These are phyloP conservation scores for Momotus momota DNA, from an alignment of 2,797 vertebrate genomes.

Conservation along the genomic window DNA sequence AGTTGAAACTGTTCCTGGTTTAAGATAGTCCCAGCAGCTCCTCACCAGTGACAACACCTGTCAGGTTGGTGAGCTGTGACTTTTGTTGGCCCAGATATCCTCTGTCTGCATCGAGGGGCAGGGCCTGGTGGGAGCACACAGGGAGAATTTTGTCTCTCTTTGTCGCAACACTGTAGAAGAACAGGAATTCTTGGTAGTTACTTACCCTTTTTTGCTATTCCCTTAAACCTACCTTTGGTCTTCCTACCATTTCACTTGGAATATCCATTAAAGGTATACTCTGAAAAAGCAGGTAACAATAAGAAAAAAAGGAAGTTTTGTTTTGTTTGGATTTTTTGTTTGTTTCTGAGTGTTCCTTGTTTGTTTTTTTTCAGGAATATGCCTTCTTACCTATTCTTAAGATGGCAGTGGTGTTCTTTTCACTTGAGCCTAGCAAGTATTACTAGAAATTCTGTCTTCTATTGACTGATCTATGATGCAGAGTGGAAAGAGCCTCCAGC, in stretches of 20 bases:
- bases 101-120: not conserved
- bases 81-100: not conserved
- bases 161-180: not conserved
- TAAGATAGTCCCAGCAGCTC: not conserved
- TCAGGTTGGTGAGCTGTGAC: not conserved
- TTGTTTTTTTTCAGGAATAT: not conserved
- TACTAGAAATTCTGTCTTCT: not conserved
- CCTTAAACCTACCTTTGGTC: not conserved
- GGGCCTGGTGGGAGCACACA: accelerated
- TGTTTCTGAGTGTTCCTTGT: not conserved
- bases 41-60: not conserved
- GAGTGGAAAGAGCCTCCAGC: not conserved
- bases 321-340: too few species aligned
- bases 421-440: not conserved
- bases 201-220: not conserved
- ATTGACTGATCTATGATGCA: accelerated
- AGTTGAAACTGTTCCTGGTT: not conserved
- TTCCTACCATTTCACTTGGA: not conserved
- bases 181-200: not conserved
- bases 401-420: not conserved
- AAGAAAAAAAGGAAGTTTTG: not conserved
- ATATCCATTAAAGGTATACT: not conserved
- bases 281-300: not conserved
- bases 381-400: not conserved
- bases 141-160: not conserved